Base-by-base conservation (phyloP, 2,888 invertebrate species). In the Noctua janthe region DNA sequence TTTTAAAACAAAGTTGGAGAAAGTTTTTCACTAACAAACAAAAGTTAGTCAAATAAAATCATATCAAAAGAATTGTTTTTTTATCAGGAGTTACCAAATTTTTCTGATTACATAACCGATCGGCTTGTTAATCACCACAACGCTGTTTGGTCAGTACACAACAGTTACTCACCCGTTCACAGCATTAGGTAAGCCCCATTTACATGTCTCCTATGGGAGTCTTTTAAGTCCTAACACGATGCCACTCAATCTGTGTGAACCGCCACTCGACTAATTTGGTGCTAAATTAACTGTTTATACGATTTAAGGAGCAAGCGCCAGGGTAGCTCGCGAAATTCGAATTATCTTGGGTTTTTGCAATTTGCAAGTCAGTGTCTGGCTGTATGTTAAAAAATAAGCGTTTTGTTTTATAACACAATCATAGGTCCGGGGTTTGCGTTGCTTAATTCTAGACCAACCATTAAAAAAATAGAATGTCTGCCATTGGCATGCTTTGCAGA, bases 171-270 rank as follows among this genome's bases (percentile, higher is more conserved):
- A 72, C 69, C 39, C 39, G 39, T 54, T 79, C 29, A 56, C 59
- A 15, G 29, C 23, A 64, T 54, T 54, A 35, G 35, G 35, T 35
- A 23, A 35, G 20, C n/a, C 56, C 54, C 54, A 56, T 56, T 78
- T 56, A 49, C 39, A 69, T 47, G 51, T 29, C 47, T 76, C 81
- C 76, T 62, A 4, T 39, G 77, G 83, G 83, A 70, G 80, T 39
- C 59, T 69, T 83, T 69, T 62, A 59, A 43, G 67, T 54, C 35
- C 49, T 67, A 67, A 56, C 29, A 74, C 15, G 74, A 39, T 56
- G 17, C 17, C 49, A 67, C 74, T 82, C 29, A 80, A 82, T 80
- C 82, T 29, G 15, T 75, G 67, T 74, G 54, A 79, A 64, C 20
- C 47, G 51, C 23, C 49, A 67, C 49, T 82, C 35, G 43, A 29